Evolutionary conservation across 2,888 invertebrate species (phyloP).

Genomic region (Nipponacmea schrenckii): DNA sequence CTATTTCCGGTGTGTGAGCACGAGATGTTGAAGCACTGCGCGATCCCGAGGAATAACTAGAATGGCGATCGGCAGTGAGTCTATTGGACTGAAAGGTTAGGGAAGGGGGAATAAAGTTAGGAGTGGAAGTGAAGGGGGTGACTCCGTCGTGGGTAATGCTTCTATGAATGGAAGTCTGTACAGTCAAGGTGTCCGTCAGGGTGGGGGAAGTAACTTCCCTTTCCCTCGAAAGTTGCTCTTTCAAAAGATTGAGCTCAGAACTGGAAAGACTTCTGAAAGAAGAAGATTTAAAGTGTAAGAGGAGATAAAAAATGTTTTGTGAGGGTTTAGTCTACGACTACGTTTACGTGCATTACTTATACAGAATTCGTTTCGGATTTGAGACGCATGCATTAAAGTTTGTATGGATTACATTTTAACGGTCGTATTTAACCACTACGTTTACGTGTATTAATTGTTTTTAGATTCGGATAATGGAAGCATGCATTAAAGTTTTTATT

Average conservation of each 20-base stretch:
- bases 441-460: too few species aligned
- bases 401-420: too few species aligned
- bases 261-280: constrained; percentile 50
- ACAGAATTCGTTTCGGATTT: too few species aligned
- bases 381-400: too few species aligned
- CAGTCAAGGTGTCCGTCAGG: constrained; percentile 1
- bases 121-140: background rate
- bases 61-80: constrained; percentile 22
- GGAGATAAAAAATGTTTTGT: too few species aligned
- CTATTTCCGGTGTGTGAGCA: constrained; percentile 40
- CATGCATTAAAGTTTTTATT: too few species aligned
- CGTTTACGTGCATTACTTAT: too few species aligned
- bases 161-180: constrained; percentile 8
- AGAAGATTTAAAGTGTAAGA: background rate
- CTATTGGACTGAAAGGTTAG: constrained; percentile 24
- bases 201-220: constrained; percentile 6
- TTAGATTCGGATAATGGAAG: too few species aligned
- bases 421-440: too few species aligned
- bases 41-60: constrained; percentile 46
- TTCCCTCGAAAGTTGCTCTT: constrained; percentile 42
- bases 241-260: constrained; percentile 46
- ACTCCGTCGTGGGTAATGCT: constrained; percentile 29
- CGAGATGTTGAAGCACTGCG: constrained; percentile 49
- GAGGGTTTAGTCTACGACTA: too few species aligned
- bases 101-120: constrained; percentile 23